Conservation (phyloP, 2,113 vertebrate genomes). For the Rhadina sibilatrix region DNA sequence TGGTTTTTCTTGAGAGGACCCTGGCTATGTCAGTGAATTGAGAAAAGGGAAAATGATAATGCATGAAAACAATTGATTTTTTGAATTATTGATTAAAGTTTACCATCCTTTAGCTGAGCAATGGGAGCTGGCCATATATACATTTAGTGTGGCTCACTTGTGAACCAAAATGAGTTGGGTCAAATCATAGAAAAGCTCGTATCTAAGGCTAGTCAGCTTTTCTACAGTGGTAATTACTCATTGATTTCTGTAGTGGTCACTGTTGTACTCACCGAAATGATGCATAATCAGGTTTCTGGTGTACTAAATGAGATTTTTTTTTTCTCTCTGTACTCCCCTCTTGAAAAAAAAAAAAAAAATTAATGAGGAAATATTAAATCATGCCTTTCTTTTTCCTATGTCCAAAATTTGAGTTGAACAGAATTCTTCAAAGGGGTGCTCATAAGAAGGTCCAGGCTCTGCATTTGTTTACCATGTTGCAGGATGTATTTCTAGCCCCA, state of each 20-base stretch:
- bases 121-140: not conserved
- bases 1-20: not conserved
- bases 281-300: not conserved
- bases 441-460: not conserved
- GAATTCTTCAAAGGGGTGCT: not conserved
- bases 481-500: not conserved
- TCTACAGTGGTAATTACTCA: not conserved
- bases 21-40: not conserved
- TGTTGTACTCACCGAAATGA: not conserved
- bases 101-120: not conserved
- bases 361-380: not conserved
- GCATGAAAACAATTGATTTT: not conserved
- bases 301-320: not conserved
- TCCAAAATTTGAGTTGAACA: not conserved
- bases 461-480: not conserved
- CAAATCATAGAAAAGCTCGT: not conserved
- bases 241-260: not conserved
- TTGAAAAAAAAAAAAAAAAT: not conserved
- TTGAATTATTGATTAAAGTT: not conserved
- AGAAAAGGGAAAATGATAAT: not conserved
- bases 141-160: not conserved
- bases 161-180: not conserved
- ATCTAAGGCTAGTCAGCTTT: not conserved
- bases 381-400: not conserved
- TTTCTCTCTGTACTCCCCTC: not conserved